Evolutionary conservation across 2,113 vertebrate species (phyloP).

Genomic region (Gobio gobio): DNA sequence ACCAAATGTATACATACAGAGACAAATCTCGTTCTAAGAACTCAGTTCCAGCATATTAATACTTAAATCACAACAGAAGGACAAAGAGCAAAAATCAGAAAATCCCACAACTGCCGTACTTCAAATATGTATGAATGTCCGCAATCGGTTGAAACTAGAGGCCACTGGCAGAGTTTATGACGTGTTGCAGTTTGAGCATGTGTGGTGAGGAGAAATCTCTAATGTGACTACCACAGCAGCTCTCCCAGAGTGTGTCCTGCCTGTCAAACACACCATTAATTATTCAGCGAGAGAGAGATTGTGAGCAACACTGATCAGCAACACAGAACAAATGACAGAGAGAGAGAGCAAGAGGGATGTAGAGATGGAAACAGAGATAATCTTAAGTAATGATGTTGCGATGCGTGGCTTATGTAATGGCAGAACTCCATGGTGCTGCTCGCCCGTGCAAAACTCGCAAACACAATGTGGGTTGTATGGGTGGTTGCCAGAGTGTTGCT

Average conservation of each 20-base stretch:
- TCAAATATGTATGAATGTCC: conserved; percentile 9
- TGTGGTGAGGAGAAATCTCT: conserved; percentile 14
- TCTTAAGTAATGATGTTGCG: not conserved
- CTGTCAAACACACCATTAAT: conserved; percentile 55
- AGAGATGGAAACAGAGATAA: conserved; percentile 31
- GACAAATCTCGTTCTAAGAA: not conserved
- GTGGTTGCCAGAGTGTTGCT: conserved; percentile 15
- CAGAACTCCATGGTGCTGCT: not conserved
- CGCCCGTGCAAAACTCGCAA: not conserved
- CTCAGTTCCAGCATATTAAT: conserved; percentile 24
- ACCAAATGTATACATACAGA: conserved; percentile 14
- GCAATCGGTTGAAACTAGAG: not conserved
- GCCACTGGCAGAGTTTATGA: conserved; percentile 10
- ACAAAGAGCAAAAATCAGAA: not conserved
- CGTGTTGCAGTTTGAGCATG: conserved; percentile 7
- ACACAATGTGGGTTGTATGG: conserved; percentile 19
- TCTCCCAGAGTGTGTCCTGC: conserved; percentile 49
- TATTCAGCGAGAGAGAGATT: conserved; percentile 38
- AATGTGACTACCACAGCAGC: conserved; percentile 32
- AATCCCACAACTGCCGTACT: not conserved
- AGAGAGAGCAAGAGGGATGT: not conserved
- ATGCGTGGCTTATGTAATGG: conserved; percentile 12
- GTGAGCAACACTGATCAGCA: conserved; percentile 15
- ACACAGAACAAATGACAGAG: not conserved
- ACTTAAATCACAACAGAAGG: conserved; percentile 10